A percentile compares a stretch with the other conserved stretches of the same genome.
Evolutionary conservation across 35 echinoderm and acorn worm species (phyloP).

Genomic region (Patiria miniata): DNA sequence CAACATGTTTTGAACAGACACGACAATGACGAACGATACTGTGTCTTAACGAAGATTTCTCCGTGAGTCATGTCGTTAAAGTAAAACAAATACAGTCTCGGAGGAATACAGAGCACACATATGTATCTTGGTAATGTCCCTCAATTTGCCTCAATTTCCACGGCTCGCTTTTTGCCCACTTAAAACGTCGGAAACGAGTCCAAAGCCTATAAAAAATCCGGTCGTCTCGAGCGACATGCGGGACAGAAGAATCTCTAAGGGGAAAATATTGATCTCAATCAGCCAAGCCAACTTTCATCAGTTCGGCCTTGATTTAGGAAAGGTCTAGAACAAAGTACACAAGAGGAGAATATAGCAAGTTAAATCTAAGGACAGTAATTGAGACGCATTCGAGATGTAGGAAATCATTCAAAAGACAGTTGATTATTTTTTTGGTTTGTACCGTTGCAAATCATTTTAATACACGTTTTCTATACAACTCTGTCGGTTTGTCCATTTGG

Average conservation of each 20-base stretch:
- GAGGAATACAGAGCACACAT: not conserved
- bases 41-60: too few species aligned
- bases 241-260: not conserved
- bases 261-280: slow-evolving; percentile 1
- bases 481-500: too few species aligned
- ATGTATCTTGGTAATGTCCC: slow-evolving; percentile 6
- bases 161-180: slow-evolving; percentile 16
- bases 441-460: too few species aligned
- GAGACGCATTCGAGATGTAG: too few species aligned
- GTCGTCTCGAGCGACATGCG: not conserved
- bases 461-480: too few species aligned
- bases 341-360: too few species aligned
- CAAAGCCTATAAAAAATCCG: slow-evolving; percentile 24
- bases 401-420: too few species aligned
- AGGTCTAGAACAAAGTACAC: not conserved
- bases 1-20: too few species aligned
- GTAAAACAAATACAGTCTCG: not conserved
- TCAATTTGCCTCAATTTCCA: slow-evolving; percentile 10
- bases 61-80: too few species aligned
- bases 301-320: not conserved
- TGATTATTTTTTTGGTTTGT: too few species aligned
- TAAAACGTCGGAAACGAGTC: slow-evolving; percentile 25
- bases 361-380: too few species aligned
- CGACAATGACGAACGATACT: too few species aligned
- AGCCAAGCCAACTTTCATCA: not conserved